Evolutionary conservation across 2,888 invertebrate species (phyloP).

Genomic region (Papilio elwesi): DNA sequence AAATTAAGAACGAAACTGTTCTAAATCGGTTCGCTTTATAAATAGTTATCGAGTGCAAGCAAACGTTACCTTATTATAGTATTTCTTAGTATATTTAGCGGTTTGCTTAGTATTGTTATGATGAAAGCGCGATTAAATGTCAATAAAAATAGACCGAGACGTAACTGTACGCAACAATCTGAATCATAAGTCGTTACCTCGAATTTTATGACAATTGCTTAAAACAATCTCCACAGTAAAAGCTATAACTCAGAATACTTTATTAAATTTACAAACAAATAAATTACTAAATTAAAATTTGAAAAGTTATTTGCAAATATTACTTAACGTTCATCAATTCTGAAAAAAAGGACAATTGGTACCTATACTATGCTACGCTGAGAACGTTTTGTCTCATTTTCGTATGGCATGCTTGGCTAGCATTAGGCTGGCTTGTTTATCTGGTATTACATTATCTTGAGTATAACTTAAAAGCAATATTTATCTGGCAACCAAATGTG

Average conservation of each 20-base stretch:
- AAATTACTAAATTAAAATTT: too few species aligned
- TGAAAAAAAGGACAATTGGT: too few species aligned
- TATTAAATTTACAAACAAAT: too few species aligned
- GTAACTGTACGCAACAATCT: not conserved
- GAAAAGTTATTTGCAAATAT: too few species aligned
- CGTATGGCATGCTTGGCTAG: not conserved
- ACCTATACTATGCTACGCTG: too few species aligned
- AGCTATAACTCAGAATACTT: too few species aligned
- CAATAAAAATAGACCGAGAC: not conserved
- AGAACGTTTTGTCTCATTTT: too few species aligned
- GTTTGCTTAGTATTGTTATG: not conserved
- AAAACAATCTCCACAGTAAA: too few species aligned
- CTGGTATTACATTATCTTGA: not conserved
- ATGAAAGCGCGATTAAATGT: not conserved
- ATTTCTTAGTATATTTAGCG: too few species aligned
- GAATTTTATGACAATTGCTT: not conserved
- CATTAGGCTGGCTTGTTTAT: not conserved
- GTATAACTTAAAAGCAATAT: not conserved
- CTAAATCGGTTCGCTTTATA: constrained; percentile 22
- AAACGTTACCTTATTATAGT: not conserved
- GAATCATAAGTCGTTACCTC: not conserved
- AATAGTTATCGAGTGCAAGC: constrained; percentile 17
- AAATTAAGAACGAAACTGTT: constrained; percentile 26
- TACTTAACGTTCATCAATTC: too few species aligned
- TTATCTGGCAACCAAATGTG: not conserved